phyloP scores from a whole-genome alignment of 2,113 vertebrate species.

The Eurypyga helias region DNA sequence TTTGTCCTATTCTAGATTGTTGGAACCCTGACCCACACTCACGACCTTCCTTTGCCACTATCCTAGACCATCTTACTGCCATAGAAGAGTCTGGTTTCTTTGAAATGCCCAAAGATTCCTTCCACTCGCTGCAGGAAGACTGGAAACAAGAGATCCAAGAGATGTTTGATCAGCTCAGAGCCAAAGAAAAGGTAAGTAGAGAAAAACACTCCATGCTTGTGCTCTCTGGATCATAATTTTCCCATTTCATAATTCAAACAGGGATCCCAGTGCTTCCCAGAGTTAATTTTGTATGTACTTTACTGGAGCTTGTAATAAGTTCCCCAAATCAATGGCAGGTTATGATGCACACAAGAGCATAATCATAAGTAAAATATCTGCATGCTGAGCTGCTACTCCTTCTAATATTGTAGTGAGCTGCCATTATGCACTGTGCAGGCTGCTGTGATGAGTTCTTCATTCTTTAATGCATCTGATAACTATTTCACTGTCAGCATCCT shows the following conservation, averaged over 20 bases:
- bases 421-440: not conserved
- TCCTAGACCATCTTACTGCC: slow-evolving; percentile 91
- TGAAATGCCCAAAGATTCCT: slow-evolving; percentile 97
- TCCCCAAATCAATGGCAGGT: fast-evolving
- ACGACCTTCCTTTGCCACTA: slow-evolving; percentile 88
- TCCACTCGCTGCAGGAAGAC: slow-evolving; percentile 96
- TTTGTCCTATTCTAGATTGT: slow-evolving; percentile 82
- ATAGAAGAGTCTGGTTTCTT: slow-evolving; percentile 98
- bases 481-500: not conserved
- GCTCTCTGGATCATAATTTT: not conserved
- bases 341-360: not conserved
- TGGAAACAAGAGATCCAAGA: slow-evolving; percentile 98
- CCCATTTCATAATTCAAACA: not conserved
- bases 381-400: not conserved
- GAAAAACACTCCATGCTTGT: not conserved
- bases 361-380: not conserved
- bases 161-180: slow-evolving; percentile 97
- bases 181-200: slow-evolving; percentile 91
- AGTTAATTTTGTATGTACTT: not conserved
- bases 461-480: not conserved
- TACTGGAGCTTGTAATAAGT: not conserved
- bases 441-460: not conserved
- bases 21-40: slow-evolving; percentile 93
- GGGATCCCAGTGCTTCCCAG: not conserved
- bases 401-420: not conserved